phyloP scores from a whole-genome alignment of 2,888 invertebrate genomes.

The Pilophorus perplexus region DNA sequence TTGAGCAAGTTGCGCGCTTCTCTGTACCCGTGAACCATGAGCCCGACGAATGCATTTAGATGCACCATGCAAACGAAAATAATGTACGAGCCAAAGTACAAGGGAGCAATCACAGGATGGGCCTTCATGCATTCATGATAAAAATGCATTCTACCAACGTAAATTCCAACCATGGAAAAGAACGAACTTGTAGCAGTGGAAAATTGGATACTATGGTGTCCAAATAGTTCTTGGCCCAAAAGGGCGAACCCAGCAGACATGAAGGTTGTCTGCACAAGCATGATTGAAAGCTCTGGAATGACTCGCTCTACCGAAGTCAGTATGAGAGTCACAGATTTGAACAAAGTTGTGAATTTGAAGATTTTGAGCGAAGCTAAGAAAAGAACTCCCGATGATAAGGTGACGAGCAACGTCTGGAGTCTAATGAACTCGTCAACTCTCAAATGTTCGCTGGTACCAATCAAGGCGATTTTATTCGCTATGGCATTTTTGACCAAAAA shows the following conservation, averaged over 20 bases:
- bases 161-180: background rate
- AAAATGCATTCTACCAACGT: background rate
- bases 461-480: background rate
- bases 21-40: slow-evolving; percentile 20
- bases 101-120: slow-evolving; percentile 1
- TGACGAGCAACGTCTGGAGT: background rate
- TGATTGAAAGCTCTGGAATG: background rate
- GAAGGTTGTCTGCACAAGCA: background rate
- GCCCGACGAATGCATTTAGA: background rate
- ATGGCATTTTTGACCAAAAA: background rate
- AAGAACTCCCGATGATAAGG: background rate
- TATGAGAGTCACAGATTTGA: slow-evolving; percentile 1
- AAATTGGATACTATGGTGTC: background rate
- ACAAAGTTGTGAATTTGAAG: slow-evolving; percentile 14
- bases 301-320: background rate
- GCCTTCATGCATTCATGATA: background rate
- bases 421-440: slow-evolving; percentile 1
- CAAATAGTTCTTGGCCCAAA: slow-evolving; percentile 5
- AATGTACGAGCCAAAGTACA: slow-evolving; percentile 6
- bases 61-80: background rate
- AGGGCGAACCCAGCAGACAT: slow-evolving; percentile 15
- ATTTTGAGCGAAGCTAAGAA: background rate
- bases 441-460: background rate
- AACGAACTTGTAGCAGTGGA: background rate
- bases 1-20: background rate